Evolutionary conservation across 2,888 invertebrate genomes (phyloP), one percentile per base, ranked within the genome.

Genomic region (Spilosoma lubricipeda): DNA sequence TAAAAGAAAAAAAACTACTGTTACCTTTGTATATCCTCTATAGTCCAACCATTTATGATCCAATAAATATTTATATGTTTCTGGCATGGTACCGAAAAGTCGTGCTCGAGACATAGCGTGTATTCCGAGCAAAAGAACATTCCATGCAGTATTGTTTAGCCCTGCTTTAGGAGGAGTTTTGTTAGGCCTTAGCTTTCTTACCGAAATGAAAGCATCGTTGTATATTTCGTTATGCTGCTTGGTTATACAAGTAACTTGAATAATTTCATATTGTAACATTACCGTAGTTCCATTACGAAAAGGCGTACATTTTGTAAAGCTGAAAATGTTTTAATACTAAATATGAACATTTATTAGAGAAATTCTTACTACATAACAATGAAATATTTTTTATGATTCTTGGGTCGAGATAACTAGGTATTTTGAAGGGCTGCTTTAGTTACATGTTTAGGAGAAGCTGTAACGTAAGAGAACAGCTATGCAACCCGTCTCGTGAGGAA

Each of bases 71-170:
- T 96, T 91, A 1, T 96, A 94, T 0, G 98, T 98, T 83, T 96
- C 95, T 1, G 98, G 98, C 97, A 98, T 97, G 27, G 97, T 97
- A 52, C 98, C 96, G 42, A 97, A 96, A 72, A 98, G 96, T 91
- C 98, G 98, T 20, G 97, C 95, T 71, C 98, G 95, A 0, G 98
- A 98, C 80, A 98, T 97, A 70, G 98, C 98, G 85, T 98, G 98
- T 82, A 99, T 97, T 39, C 98, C 98, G 36, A 99, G 89, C 83
- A 98, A 91, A n/a, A 98, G 92, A 7, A 98, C 96, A 78, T 95
- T 96, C 91, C 94, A 94, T 42, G 75, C 66, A 11, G 82, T 80
- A 18, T 23, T 15, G 56, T 69, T 69, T 68, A 70, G 13, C 69
- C 59, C 11, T 4, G 66, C 70, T 71, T 74, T 45, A 13, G 9